Base-by-base conservation (phyloP, 2,113 vertebrate species). In the Alouatta palliata region DNA sequence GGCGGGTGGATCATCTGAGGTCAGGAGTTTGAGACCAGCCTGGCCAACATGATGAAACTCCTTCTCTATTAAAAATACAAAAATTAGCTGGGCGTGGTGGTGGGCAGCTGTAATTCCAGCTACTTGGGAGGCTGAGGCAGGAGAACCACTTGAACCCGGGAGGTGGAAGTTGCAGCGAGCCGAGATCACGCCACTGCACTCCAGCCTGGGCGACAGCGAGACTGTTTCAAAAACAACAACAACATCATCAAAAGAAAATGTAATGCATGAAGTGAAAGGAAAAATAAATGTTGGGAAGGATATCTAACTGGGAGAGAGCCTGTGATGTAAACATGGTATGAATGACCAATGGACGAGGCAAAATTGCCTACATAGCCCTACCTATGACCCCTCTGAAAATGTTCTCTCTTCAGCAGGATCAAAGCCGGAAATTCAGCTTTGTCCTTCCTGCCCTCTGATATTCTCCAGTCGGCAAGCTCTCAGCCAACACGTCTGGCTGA, bases 391-490 rank as follows among this genome's bases (percentile, higher is more conserved):
- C 32, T 89, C 47, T 73, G 30, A 88, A 95, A 89, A 56, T 52
- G 16, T 91, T 75, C 70, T 80, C 91, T 92, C 27, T 89, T 96
- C 20, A 49, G 35, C 70, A 92, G 79, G 79, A 81, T 79, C 82
- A 75, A 94, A 77, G 70, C 84, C 58, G 49, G 71, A 66, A 85
- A 92, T 84, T 82, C 80, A 95, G 25, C n/a, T 30, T 49, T 95
- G 92, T n/a, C 75, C 61, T 64, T 77, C 47, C 35, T 95, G 83
- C 89, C 79, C 45, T 5, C 47, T 83, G 68, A 77, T 71, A 43
- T 88, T 96, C 64, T 56, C 83, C 64, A 84, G 23, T 85, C 86
- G 81, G 61, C 79, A 95, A 86, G 86, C 79, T 84, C 75, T 97
- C 66, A 77, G 35, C 64, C 88, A 79, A 6, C 96, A 95, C 13